phyloP scores from a whole-genome alignment of 2,113 vertebrate species.

The Neodontobutis hainanensis region DNA sequence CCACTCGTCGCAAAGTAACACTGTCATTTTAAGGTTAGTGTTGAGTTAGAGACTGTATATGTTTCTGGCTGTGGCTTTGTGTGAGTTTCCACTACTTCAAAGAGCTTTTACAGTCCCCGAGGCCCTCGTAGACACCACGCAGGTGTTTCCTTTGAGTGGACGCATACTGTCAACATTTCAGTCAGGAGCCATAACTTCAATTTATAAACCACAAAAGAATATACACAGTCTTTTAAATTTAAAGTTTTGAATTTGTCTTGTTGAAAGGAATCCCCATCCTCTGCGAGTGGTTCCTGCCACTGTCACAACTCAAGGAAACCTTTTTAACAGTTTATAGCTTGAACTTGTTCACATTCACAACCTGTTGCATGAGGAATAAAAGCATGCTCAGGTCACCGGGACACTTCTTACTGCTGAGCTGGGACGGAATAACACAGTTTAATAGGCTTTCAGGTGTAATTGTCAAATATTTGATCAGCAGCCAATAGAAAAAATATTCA shows the following conservation, averaged over 20 bases:
- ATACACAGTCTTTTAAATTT: conserved; percentile 4
- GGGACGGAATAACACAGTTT: conserved; percentile 30
- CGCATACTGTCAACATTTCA: conserved; percentile 58
- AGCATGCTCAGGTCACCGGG: conserved; percentile 25
- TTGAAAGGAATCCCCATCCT: conserved; percentile 34
- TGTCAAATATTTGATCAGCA: conserved; percentile 45
- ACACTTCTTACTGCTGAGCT: conserved; percentile 17
- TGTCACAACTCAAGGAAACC: conserved; percentile 23
- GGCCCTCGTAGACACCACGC: conserved; percentile 44
- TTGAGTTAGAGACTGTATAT: conserved; percentile 30
- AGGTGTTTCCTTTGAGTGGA: conserved; percentile 61
- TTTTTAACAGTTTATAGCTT: conserved; percentile 23
- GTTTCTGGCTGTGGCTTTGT: conserved; percentile 22
- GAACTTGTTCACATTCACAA: conserved; percentile 42
- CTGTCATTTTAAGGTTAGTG: conserved; percentile 18
- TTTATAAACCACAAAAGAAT: conserved; percentile 32
- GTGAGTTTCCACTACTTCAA: conserved; percentile 61
- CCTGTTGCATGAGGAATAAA: conserved; percentile 33
- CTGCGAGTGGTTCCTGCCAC: conserved; percentile 30
- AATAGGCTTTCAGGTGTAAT: conserved; percentile 12
- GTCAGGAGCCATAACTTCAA: conserved; percentile 41
- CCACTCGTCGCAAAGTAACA: conserved; percentile 6
- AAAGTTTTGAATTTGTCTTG: conserved; percentile 10
- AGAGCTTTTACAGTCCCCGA: conserved; percentile 37
- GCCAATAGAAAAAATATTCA: background rate